Evolutionary conservation across 2,888 invertebrate genomes (phyloP).

Genomic region (Nasonia oneida): DNA sequence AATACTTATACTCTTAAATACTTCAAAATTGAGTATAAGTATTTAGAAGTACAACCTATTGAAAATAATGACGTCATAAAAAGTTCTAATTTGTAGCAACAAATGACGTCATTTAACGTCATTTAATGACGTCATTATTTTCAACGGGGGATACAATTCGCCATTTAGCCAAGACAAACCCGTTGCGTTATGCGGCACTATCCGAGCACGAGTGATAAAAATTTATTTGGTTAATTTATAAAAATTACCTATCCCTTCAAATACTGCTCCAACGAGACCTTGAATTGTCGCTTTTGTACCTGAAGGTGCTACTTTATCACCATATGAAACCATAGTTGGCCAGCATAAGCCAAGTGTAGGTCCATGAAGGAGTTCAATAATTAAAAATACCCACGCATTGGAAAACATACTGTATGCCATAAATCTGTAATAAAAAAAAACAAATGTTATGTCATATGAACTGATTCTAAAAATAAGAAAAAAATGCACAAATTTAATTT

Average conservation of each 20-base stretch:
- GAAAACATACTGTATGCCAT: constrained; percentile 89
- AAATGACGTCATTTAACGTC: too few species aligned
- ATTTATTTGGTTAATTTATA: neutral
- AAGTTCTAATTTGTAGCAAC: too few species aligned
- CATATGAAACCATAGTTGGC: constrained; percentile 93
- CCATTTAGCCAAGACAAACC: too few species aligned
- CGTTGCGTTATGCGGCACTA: too few species aligned
- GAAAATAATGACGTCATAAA: too few species aligned
- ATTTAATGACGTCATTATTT: too few species aligned
- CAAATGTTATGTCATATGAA: neutral
- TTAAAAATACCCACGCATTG: constrained; percentile 91
- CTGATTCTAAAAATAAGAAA: neutral
- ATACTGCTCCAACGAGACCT: constrained; percentile 92
- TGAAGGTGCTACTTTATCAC: constrained; percentile 89
- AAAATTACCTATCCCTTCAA: constrained; percentile 87
- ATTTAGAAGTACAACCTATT: too few species aligned
- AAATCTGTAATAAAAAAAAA: constrained; percentile 80
- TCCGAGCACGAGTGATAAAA: too few species aligned
- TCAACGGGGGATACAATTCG: too few species aligned
- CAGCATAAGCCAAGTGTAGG: constrained; percentile 94
- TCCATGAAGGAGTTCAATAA: constrained; percentile 93
- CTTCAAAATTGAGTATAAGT: too few species aligned
- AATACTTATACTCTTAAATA: too few species aligned
- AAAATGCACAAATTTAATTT: constrained; percentile 28
- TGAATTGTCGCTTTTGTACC: constrained; percentile 93